Percentiles rank a stretch among this genome's conserved stretches.
Conservation (phyloP, 2,113 vertebrate genomes). For the Strix aluco region DNA sequence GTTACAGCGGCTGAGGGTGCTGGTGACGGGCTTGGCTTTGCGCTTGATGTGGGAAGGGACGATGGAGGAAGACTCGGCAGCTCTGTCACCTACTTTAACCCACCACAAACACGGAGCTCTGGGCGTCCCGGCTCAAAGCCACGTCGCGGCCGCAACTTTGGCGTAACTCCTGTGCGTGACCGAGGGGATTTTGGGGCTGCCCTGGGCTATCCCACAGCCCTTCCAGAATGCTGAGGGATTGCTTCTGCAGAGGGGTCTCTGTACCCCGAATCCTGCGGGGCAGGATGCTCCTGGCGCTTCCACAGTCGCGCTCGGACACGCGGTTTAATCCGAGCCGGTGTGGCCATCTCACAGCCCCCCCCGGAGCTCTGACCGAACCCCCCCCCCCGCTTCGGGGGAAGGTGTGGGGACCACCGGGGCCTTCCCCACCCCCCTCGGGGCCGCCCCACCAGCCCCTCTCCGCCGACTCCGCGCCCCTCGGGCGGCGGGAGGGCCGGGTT, state of each 20-base stretch:
- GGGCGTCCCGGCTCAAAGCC: neutral
- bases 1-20: neutral
- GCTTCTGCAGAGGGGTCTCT: no score
- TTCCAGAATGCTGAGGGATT: no score
- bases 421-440: no score
- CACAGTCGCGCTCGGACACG: no score
- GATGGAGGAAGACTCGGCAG: neutral
- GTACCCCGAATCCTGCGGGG: neutral
- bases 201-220: rapidly evolving
- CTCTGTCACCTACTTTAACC: rapidly evolving
- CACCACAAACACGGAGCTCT: rapidly evolving
- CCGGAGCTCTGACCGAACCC: no score
- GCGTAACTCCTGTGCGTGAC: rapidly evolving
- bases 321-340: no score
- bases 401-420: no score
- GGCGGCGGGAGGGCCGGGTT: neutral
- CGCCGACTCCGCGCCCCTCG: no score
- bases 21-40: neutral
- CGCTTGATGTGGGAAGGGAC: neutral
- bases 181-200: rapidly evolving
- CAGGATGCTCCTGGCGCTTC: neutral
- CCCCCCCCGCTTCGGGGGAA: no score
- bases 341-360: no score
- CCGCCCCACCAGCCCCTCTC: no score
- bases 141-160: rapidly evolving